phyloP scores from a whole-genome alignment of 2,113 vertebrate species.

The Triplophysa tibetana region DNA sequence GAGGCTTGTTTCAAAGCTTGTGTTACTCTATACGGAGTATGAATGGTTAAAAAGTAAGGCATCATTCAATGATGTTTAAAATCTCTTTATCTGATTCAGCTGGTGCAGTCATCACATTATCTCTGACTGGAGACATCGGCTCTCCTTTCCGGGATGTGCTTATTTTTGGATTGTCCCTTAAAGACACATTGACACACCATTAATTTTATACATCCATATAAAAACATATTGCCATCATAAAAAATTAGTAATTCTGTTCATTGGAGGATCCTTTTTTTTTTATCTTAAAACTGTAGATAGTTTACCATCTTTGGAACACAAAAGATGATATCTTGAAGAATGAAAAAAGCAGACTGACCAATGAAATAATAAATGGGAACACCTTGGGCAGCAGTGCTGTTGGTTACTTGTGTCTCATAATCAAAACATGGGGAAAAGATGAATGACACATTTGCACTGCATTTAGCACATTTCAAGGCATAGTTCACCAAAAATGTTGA shows the following conservation, averaged over 20 bases:
- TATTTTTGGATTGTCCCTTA: slow-evolving; percentile 79
- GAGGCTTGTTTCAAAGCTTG: slow-evolving; percentile 48
- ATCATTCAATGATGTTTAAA: slow-evolving; percentile 62
- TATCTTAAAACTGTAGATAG: no score
- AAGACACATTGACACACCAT: slow-evolving; percentile 53
- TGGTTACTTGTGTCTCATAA: no score
- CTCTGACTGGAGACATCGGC: slow-evolving; percentile 81
- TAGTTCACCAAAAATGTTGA: no score
- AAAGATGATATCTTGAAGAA: no score
- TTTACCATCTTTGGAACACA: no score
- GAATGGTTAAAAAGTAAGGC: background rate
- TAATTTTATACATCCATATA: background rate
- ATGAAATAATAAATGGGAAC: no score
- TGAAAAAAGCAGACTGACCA: no score
- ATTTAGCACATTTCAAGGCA: no score
- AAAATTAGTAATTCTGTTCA: background rate
- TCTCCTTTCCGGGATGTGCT: slow-evolving; percentile 70
- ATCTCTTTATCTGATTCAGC: slow-evolving; percentile 72
- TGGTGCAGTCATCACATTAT: slow-evolving; percentile 75
- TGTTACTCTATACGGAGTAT: slow-evolving; percentile 43
- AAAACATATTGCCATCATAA: background rate
- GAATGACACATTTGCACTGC: no score
- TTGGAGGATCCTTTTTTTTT: no score
- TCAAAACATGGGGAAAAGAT: no score
- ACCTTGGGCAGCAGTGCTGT: no score